Evolutionary conservation across 2,888 invertebrate species (phyloP).

Genomic region (Gari tellinella): DNA sequence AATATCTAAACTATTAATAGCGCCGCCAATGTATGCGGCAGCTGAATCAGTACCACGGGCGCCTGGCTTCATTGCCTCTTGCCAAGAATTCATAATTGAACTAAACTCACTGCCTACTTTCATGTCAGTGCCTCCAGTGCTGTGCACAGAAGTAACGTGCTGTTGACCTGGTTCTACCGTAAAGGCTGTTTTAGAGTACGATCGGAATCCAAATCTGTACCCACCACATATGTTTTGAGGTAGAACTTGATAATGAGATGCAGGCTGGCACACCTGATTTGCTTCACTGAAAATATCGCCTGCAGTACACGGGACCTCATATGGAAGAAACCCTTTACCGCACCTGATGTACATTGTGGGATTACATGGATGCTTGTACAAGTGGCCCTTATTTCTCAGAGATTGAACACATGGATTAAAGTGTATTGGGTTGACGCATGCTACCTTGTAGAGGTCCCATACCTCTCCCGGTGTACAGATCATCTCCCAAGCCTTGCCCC

Average conservation of each 20-base stretch:
- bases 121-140: no score
- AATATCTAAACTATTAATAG: no score
- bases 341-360: conserved; percentile 42
- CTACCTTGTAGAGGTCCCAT: conserved; percentile 44
- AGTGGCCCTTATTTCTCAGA: conserved; percentile 7
- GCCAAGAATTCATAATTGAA: no score
- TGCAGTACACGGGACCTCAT: conserved; percentile 16
- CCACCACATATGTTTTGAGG: conserved; percentile 32
- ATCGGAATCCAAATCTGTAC: conserved; percentile 40
- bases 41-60: no score
- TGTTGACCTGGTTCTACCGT: no score
- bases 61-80: no score
- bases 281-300: conserved; percentile 26
- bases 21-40: no score
- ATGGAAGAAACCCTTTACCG: conserved; percentile 18
- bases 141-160: no score
- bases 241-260: conserved; percentile 4
- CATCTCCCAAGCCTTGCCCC: conserved; percentile 57
- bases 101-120: no score
- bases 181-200: not conserved
- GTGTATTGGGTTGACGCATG: conserved; percentile 49
- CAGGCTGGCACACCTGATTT: conserved; percentile 27
- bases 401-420: conserved; percentile 45
- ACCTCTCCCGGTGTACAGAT: conserved; percentile 53
- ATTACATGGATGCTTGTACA: conserved; percentile 51